These are phyloP conservation scores for Trachelus troglodyta DNA, from an alignment of 2,888 invertebrate species.

Conservation along the genomic window DNA sequence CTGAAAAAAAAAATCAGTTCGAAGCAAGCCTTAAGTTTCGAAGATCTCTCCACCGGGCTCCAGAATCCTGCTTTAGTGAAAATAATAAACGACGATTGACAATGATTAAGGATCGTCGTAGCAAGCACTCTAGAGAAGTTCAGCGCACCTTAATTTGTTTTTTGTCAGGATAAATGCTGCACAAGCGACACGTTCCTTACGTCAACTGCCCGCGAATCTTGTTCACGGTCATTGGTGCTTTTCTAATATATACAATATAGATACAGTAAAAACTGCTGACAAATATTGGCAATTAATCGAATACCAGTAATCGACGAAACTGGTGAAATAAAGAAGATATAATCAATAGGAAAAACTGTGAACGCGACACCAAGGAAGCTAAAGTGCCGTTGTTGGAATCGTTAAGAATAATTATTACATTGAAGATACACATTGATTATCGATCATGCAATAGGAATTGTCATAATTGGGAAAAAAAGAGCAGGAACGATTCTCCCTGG, in stretches of 20 bases:
- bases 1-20: slow-evolving; percentile 4
- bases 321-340: too few species aligned
- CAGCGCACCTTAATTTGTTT: too few species aligned
- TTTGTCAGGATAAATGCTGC: background rate
- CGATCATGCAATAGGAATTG: slow-evolving; percentile 27
- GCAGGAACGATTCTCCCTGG: slow-evolving; percentile 13
- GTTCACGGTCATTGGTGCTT: slow-evolving; percentile 33
- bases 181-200: background rate
- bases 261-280: too few species aligned
- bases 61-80: slow-evolving; percentile 57
- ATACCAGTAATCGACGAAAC: too few species aligned
- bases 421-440: background rate
- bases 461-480: slow-evolving; percentile 13
- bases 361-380: slow-evolving; percentile 1
- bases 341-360: background rate
- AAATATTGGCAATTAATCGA: too few species aligned
- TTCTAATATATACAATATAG: background rate
- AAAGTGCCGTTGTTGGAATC: background rate
- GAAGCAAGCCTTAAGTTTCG: slow-evolving; percentile 10
- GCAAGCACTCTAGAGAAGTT: too few species aligned
- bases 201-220: slow-evolving; percentile 28
- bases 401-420: background rate
- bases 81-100: slow-evolving; percentile 36
- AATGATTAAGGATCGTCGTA: slow-evolving; percentile 27
- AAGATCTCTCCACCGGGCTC: slow-evolving; percentile 51